Percentiles rank a stretch among this genome's conserved stretches.
phyloP scores from a whole-genome alignment of 2,113 vertebrate genomes.

The Rana temporaria region DNA sequence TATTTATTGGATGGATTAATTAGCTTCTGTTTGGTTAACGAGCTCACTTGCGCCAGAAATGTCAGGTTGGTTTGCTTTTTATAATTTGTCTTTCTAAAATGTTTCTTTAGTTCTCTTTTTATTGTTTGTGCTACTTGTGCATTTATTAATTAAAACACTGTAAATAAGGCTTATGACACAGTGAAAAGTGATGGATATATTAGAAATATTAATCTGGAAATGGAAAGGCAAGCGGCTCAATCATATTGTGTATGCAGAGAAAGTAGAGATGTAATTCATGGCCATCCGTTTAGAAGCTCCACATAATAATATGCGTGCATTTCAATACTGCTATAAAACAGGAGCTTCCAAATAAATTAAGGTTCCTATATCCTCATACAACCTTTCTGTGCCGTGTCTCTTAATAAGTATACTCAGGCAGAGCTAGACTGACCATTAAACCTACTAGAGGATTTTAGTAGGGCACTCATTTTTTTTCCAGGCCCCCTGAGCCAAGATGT shows the following conservation, averaged over 20 bases:
- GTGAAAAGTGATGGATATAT: constrained; percentile 55
- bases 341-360: constrained; percentile 11
- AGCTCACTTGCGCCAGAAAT: constrained; percentile 53
- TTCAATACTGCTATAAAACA: constrained; percentile 15
- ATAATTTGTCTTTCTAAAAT: constrained; percentile 46
- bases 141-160: constrained; percentile 52
- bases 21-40: constrained; percentile 57
- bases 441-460: too few relatives aligned
- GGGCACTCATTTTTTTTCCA: too few relatives aligned
- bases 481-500: too few relatives aligned
- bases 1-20: constrained; percentile 57
- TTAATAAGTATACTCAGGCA: too few relatives aligned
- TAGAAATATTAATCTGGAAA: constrained; percentile 47
- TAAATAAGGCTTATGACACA: constrained; percentile 52
- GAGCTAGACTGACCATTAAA: too few relatives aligned
- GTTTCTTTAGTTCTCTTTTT: constrained; percentile 50
- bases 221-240: constrained; percentile 18
- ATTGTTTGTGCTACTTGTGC: constrained; percentile 24
- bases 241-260: constrained; percentile 24
- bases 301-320: constrained; percentile 22
- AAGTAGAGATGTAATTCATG: constrained; percentile 31
- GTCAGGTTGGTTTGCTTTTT: constrained; percentile 56
- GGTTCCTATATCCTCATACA: background rate
- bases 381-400: background rate
- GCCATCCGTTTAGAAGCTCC: background rate